Base-by-base conservation (phyloP, 1,140 invertebrate species). In the Thereuonema tuberculata region DNA sequence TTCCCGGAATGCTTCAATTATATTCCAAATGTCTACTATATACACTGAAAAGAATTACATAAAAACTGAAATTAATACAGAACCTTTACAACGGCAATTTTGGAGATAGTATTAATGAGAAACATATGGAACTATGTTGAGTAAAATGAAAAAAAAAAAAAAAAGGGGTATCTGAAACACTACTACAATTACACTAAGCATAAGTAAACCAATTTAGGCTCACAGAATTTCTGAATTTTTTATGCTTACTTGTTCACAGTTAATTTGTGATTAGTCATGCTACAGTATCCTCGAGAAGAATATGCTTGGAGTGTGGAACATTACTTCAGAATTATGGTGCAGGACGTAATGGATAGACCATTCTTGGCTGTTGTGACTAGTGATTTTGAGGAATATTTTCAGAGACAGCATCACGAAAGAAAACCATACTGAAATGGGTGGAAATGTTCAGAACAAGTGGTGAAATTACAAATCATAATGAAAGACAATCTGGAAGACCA, bases 1-100 rank as follows among this genome's bases (percentile, higher is more conserved):
- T 74, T 98, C 94, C 55, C 95, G 80, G 73, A 98, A 97, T 25
- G 94, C 89, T 78, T 99, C 95, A 65, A 98, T 98, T n/a, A 98
- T 89, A 76, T 98, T 98, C 93, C 93, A 98, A 69, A 99, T 95
- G 75, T 98, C 95, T 59, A 99, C 87, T 61, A 91, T 81, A 76
- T 96, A 87, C 70, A 98, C 93, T 96, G 77, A 62, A 83, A 82
- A 57, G 65, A 62, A 17, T 27, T 29, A 27, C 2, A 31, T 56
- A 27, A 27, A 56, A 27, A 55, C 26, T 23, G 9, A 55, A 23
- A 55, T 55, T 25, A 23, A 55, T 55, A 27, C 14, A 55, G 21
- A 24, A 20, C 54, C 1, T 55, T 5, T 26, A 2, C 28, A 1
- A 52, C 17, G 21, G 12, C 25, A 0, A 53, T 5, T 25, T 1